Evolutionary conservation across 2,797 vertebrate species (phyloP).

Genomic region (Schizopygopsis malacanthus): DNA sequence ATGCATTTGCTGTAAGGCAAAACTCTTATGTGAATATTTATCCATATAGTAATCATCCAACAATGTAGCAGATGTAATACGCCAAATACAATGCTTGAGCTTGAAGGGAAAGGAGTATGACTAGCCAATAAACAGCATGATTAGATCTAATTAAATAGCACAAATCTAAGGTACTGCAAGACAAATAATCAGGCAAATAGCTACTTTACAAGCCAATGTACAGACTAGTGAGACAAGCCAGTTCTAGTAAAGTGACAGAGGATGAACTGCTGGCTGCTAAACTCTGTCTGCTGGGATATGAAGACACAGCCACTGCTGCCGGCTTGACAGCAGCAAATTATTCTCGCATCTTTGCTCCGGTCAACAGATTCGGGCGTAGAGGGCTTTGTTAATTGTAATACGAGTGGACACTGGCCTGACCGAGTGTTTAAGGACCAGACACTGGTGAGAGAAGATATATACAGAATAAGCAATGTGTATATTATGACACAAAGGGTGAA

Average conservation of each 20-base stretch:
- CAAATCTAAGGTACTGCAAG: neutral
- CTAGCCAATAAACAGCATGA: neutral
- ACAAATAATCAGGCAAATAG: neutral
- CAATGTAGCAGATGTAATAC: constrained; percentile 1
- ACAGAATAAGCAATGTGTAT: constrained; percentile 24
- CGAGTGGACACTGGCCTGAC: constrained; percentile 42
- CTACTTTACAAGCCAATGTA: neutral
- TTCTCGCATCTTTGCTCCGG: constrained; percentile 61
- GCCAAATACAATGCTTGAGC: neutral
- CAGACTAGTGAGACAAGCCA: neutral
- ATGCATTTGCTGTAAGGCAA: neutral
- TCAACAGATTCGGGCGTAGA: constrained; percentile 54
- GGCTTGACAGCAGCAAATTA: constrained; percentile 55
- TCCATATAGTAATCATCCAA: neutral
- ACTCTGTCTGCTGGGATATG: constrained; percentile 33
- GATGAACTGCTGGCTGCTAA: constrained; percentile 28
- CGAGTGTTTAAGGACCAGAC: constrained; percentile 55
- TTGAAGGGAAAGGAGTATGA: neutral
- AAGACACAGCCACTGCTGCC: constrained; percentile 51
- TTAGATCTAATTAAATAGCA: neutral
- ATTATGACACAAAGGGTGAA: constrained; percentile 5
- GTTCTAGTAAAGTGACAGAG: neutral
- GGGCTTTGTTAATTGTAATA: constrained; percentile 59
- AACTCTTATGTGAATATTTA: neutral
- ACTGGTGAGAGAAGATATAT: constrained; percentile 23